Evolutionary conservation across 2,797 vertebrate genomes (phyloP).

Genomic region (Squalus acanthias): DNA sequence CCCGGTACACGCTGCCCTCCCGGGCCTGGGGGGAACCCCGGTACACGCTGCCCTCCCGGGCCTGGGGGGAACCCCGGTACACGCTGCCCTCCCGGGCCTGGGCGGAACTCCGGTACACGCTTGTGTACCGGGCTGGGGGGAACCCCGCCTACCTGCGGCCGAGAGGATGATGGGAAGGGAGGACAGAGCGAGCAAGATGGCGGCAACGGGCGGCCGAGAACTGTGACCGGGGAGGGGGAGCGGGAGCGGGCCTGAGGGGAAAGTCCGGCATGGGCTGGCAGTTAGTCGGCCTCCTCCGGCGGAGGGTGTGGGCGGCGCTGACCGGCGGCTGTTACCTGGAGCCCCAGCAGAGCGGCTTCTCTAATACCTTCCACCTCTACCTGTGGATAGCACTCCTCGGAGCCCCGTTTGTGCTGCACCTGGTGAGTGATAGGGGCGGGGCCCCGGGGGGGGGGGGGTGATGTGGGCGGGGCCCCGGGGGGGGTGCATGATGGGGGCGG

Average conservation of each 20-base stretch:
- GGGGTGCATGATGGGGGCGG: not conserved
- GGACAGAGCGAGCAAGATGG: not conserved
- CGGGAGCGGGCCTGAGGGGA: too few relatives aligned
- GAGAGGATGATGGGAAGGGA: not conserved
- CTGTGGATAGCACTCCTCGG: constrained; percentile 84
- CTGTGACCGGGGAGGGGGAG: too few relatives aligned
- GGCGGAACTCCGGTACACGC: too few relatives aligned
- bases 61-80: too few relatives aligned
- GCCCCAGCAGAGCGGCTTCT: constrained; percentile 89
- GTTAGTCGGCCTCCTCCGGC: constrained; percentile 63
- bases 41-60: too few relatives aligned
- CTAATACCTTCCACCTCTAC: constrained; percentile 94
- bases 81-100: too few relatives aligned
- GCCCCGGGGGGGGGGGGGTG: too few relatives aligned
- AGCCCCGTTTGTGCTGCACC: not conserved
- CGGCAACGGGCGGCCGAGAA: too few relatives aligned
- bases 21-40: too few relatives aligned
- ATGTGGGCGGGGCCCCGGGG: not conserved
- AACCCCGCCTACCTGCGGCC: not conserved
- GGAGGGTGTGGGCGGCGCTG: constrained; percentile 91
- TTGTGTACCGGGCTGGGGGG: not conserved
- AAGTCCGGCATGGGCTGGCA: not conserved
- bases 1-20: too few relatives aligned
- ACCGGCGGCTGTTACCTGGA: constrained; percentile 96
- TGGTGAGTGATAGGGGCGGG: not conserved